Conservation (phyloP, 2,888 invertebrate species). For the Arenicola marina region DNA sequence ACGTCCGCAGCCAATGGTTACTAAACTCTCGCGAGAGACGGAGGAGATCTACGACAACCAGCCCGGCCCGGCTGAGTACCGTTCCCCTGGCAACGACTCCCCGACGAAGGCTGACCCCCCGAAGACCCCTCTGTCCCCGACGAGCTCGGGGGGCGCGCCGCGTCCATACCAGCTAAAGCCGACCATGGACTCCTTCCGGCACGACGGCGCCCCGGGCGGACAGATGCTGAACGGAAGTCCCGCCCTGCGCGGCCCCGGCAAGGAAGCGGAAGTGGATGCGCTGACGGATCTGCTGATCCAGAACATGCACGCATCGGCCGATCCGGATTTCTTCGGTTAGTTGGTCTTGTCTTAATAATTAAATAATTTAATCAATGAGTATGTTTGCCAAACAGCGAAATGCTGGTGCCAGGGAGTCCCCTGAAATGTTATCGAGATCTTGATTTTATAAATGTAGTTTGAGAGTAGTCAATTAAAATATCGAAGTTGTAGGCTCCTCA, state of each 20-base stretch:
- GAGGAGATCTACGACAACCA: no score
- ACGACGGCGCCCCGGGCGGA: neutral
- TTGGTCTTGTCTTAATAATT: no score
- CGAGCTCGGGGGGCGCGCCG: neutral
- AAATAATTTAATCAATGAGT: no score
- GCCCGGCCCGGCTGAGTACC: neutral
- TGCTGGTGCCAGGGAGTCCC: no score
- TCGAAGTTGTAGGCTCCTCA: no score
- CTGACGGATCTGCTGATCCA: constrained; percentile 86
- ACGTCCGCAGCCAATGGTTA: no score
- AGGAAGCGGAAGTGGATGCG: constrained; percentile 86
- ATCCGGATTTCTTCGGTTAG: constrained; percentile 71
- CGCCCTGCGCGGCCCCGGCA: constrained; percentile 55
- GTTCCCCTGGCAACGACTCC: neutral
- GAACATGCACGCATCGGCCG: constrained; percentile 70
- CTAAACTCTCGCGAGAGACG: no score
- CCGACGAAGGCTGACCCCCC: neutral
- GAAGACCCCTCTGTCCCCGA: neutral
- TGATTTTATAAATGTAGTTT: no score
- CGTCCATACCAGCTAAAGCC: constrained; percentile 20
- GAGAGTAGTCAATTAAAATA: no score
- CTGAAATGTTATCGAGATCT: no score
- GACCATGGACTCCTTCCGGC: constrained; percentile 5
- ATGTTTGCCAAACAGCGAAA: no score
- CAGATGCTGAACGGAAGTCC: neutral